Percentiles rank a stretch among this genome's conserved stretches.
Evolutionary conservation across 2,113 vertebrate genomes (phyloP).

Genomic region (Rhabdomys dilectus): DNA sequence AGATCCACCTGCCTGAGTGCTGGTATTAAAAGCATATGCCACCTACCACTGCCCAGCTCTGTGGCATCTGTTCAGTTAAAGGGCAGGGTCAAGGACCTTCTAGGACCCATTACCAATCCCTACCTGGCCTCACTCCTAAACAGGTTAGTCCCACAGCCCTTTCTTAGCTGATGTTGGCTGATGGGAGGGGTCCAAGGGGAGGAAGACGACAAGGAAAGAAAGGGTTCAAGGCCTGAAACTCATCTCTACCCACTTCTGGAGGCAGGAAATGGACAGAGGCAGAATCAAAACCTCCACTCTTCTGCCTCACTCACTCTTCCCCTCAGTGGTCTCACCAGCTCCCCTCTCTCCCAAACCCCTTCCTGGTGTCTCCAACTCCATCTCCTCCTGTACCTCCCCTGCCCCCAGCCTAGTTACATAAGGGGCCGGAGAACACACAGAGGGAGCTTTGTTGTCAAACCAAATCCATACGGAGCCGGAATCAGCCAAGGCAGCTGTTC

Average conservation of each 20-base stretch:
- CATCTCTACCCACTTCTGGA: background rate
- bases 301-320: background rate
- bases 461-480: conserved; percentile 77
- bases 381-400: conserved; percentile 19
- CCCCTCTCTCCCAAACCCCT: background rate
- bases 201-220: background rate
- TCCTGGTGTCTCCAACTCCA: conserved; percentile 56
- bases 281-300: background rate
- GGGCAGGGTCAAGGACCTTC: background rate
- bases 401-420: conserved; percentile 67
- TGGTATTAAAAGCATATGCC: background rate
- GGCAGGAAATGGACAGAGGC: background rate
- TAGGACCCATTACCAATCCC: background rate
- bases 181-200: background rate
- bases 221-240: background rate
- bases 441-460: conserved; percentile 83
- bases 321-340: background rate
- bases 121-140: background rate
- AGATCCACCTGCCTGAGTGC: background rate
- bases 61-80: background rate
- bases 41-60: background rate
- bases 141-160: background rate
- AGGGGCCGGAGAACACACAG: conserved; percentile 79
- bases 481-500: conserved; percentile 79
- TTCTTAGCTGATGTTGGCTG: background rate